Base-by-base conservation (phyloP, 2,888 invertebrate species). In the Plebejus anna region DNA sequence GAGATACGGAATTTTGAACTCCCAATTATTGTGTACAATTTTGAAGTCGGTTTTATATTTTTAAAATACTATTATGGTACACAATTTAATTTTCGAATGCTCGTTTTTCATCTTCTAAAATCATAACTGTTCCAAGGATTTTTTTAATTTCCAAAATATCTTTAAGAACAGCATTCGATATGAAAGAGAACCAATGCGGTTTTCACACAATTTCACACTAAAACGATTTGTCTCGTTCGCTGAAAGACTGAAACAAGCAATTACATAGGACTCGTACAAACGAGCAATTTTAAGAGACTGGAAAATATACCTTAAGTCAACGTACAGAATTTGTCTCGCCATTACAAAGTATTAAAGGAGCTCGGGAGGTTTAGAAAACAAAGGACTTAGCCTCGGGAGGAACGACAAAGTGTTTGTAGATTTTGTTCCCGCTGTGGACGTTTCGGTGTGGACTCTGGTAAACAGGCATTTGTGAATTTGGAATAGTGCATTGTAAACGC, bases 261-360 rank as follows among this genome's bases (percentile, higher is more conserved):
- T 66, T 66, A 66, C 32, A 36, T 16, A 32, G 0, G 32, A 66
- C 66, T 66, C 32, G 32, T 11, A 32, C 61, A 28, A 61, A 61
- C 61, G 61, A 61, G 61, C 28, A 61, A 11, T 66, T 66, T 66
- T 32, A 66, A 66, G 5, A 66, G 66, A 36, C 66, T 66, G 66
- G 28, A 66, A 66, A 66, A 66, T 66, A 66, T 66, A 66, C 66
- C 32, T 66, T 32, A 51, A 73, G 83, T 83, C 85, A 82, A 83
- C 84, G 84, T 85, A 85, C 84, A 86, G 86, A 87, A 87, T 87
- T 86, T 87, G 87, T 88, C 83, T 85, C 87, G 84, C 87, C 86
- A 89, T 88, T 87, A 89, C 88, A 89, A 89, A 89, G 86, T 89
- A 89, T 89, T 89, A 90, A 88, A 89, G 88, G 86, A 86, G 88